These are phyloP conservation scores for Abrostola triplasia DNA, from an alignment of 2,888 invertebrate genomes.

Conservation along the genomic window DNA sequence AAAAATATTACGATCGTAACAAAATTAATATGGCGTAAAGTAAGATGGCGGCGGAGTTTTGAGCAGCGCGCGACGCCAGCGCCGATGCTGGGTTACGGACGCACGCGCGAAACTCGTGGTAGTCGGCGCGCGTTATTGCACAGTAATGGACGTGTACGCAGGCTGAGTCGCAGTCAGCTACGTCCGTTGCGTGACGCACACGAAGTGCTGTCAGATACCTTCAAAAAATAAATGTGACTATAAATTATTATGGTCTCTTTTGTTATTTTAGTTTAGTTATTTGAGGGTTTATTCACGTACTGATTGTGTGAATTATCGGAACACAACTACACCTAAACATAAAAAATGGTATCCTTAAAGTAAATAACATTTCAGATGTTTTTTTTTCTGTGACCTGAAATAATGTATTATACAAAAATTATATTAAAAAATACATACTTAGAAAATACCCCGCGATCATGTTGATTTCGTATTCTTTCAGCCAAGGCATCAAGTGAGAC, in stretches of 20 bases:
- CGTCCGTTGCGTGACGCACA: constrained; percentile 89
- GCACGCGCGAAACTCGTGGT: constrained; percentile 93
- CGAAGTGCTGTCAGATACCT: constrained; percentile 93
- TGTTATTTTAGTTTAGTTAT: too few relatives aligned
- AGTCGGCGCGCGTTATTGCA: constrained; percentile 95
- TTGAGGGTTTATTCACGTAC: too few relatives aligned
- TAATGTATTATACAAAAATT: too few relatives aligned
- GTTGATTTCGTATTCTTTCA: constrained; percentile 92
- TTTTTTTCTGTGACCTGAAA: too few relatives aligned
- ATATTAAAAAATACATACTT: constrained; percentile 87
- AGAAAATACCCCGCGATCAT: constrained; percentile 91
- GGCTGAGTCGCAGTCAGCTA: constrained; percentile 90
- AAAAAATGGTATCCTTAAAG: too few relatives aligned
- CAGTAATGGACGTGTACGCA: constrained; percentile 96
- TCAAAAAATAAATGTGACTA: constrained; percentile 39
- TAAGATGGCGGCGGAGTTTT: constrained; percentile 79
- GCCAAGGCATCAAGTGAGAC: constrained; percentile 93
- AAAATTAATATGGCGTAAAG: constrained; percentile 82
- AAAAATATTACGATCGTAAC: constrained; percentile 63
- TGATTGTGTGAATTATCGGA: too few relatives aligned
- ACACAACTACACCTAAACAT: too few relatives aligned
- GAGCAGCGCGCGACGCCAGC: constrained; percentile 89
- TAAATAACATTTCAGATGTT: too few relatives aligned
- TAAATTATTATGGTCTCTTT: too few relatives aligned
- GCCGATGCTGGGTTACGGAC: constrained; percentile 94